Evolutionary conservation across 2,797 vertebrate genomes (phyloP).

Genomic region (Apogon talboti): DNA sequence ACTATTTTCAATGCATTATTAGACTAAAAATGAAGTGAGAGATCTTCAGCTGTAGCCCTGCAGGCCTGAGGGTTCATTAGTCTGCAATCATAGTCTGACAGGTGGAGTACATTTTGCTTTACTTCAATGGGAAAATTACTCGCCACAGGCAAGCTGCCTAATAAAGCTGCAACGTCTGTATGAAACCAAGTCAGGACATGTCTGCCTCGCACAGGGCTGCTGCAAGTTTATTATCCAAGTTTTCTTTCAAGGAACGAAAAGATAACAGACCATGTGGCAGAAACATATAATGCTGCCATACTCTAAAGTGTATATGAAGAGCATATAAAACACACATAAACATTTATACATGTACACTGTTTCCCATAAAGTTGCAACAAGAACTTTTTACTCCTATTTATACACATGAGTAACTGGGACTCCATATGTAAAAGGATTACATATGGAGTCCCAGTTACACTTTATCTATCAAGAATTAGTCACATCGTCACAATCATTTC

Average conservation of each 20-base stretch:
- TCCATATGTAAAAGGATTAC: no score
- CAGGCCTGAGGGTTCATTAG: conserved; percentile 54
- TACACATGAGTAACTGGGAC: no score
- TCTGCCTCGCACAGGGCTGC: conserved; percentile 8
- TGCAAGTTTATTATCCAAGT: not conserved
- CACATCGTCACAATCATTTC: no score
- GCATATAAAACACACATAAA: no score
- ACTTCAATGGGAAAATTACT: conserved; percentile 33
- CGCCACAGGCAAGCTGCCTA: conserved; percentile 30
- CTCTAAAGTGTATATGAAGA: no score
- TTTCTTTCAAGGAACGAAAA: not conserved
- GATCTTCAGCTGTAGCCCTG: conserved; percentile 28
- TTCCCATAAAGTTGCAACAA: no score
- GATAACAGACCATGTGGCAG: not conserved
- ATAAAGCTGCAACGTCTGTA: conserved; percentile 29
- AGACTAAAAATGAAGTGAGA: conserved; percentile 22
- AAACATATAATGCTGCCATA: no score
- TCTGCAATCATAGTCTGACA: conserved; percentile 40
- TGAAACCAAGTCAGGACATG: conserved; percentile 25
- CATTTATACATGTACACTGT: no score
- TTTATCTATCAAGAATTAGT: no score
- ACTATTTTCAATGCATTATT: conserved; percentile 19
- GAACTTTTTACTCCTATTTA: no score
- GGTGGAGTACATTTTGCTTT: conserved; percentile 35
- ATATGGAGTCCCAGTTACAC: no score